These are phyloP conservation scores for Rostratula benghalensis DNA, from an alignment of 2,113 vertebrate species.

Conservation along the genomic window DNA sequence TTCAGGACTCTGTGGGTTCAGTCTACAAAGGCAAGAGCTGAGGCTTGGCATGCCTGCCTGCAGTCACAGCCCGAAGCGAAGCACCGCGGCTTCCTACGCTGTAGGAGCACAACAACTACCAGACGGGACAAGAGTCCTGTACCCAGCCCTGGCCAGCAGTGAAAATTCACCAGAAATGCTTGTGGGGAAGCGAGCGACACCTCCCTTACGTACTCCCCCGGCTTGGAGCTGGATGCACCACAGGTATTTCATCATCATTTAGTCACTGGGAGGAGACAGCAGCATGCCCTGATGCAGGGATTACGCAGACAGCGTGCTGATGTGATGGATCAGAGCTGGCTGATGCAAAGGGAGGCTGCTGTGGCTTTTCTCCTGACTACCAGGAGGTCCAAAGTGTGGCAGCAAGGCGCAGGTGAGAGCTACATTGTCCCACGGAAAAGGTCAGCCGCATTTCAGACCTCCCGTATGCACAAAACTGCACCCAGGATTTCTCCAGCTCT, in stretches of 20 bases:
- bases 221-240: background rate
- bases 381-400: background rate
- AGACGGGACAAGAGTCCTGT: background rate
- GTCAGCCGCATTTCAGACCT: background rate
- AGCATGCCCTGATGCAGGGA: background rate
- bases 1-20: conserved; percentile 22
- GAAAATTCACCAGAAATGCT: background rate
- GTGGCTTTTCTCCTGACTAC: background rate
- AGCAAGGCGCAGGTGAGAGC: background rate
- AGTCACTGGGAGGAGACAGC: background rate
- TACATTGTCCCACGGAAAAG: fast-evolving
- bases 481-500: background rate
- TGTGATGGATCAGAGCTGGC: background rate
- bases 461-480: background rate
- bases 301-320: background rate
- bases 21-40: background rate
- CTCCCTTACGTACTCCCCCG: background rate
- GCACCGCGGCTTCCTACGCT: background rate
- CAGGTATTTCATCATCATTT: background rate
- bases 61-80: background rate
- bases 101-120: background rate
- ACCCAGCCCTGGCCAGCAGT: background rate
- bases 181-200: background rate
- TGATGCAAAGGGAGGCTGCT: background rate
- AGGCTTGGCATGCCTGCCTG: background rate